Base-by-base conservation (phyloP, 2,797 vertebrate species). In the Mormyrus hasselquistii region DNA sequence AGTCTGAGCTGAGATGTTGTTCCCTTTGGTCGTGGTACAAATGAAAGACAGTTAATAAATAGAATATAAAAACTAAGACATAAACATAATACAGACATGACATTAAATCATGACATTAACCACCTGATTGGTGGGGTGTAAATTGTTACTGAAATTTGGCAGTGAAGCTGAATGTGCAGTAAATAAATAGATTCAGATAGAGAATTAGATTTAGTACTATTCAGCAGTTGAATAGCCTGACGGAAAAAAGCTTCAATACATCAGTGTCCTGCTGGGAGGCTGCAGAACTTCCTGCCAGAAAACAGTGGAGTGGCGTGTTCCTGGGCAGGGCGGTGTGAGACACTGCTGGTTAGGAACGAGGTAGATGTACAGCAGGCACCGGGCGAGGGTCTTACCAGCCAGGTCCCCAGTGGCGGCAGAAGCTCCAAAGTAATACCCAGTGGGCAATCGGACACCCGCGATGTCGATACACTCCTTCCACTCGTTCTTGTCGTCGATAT, bases 401-500 rank as follows among this genome's bases (percentile, higher is more conserved):
- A 99, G 95, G 92, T 99, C 98, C n/a, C 98, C 98, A 0, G 98
- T 99, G 88, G 97, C 98, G 0, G 98, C 97, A 0, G 98, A 99
- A 85, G 98, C 96, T 10, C 98, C 98, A 3, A 99, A 99, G 94
- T 95, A 99, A 93, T 99, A 99, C 5, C 98, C 98, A 0, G 97
- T 99, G 16, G 98, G 98, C 65, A 99, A 95, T 53, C 97, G 97
- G 88, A 99, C 98, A 0, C 98, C 98, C 0, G 96, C 96, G 2
- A 99, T 96, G 92, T 99, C 98, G 0, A 99, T 97, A 94, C 98
- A 99, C 91, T 98, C 98, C 94, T 97, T 99, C 98, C 98, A 99
- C 55, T 99, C 97, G 0, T 99, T 99, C 94, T 95, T 97, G 92
- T 98, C 98, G 4, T 99, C 98, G 79, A 99, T 93, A 0, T 99